Conservation (phyloP, 2,888 invertebrate genomes). For the Podabrus alpinus region DNA sequence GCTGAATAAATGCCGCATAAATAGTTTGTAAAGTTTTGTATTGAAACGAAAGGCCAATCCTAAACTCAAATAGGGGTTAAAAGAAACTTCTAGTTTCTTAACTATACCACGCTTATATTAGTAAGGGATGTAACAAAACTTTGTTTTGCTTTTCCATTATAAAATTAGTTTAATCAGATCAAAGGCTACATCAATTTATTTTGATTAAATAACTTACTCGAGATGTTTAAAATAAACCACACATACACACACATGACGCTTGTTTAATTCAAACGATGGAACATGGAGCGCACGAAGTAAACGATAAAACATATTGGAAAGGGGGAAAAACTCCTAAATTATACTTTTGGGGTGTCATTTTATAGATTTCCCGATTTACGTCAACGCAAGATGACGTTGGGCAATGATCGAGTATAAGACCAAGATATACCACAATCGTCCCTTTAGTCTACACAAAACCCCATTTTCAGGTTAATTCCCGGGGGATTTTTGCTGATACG, state of each 20-base stretch:
- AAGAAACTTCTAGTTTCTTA: neutral
- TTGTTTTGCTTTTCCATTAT: conserved; percentile 15
- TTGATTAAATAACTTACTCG: neutral
- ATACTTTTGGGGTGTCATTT: conserved; percentile 47
- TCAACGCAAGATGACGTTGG: conserved; percentile 51
- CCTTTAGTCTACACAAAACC: conserved; percentile 23
- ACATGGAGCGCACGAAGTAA: conserved; percentile 40
- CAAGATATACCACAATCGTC: conserved; percentile 30
- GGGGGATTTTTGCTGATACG: conserved; percentile 43
- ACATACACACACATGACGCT: neutral
- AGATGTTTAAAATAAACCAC: neutral
- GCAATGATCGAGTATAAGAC: conserved; percentile 35
- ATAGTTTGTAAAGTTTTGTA: neutral
- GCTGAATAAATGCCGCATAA: neutral
- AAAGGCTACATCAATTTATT: neutral
- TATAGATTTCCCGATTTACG: conserved; percentile 52
- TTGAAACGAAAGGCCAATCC: neutral
- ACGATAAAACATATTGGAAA: conserved; percentile 47
- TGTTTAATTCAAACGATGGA: conserved; percentile 27
- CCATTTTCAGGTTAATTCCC: conserved; percentile 44
- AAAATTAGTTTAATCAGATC: conserved; percentile 10
- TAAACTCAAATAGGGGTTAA: neutral
- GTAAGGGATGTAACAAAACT: conserved; percentile 9
- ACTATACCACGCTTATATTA: conserved; percentile 1
- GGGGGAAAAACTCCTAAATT: conserved; percentile 45